These are phyloP conservation scores for Crambe crambe DNA, from an alignment of 37 sponge, comb jelly and placozoan species.

Conservation along the genomic window DNA sequence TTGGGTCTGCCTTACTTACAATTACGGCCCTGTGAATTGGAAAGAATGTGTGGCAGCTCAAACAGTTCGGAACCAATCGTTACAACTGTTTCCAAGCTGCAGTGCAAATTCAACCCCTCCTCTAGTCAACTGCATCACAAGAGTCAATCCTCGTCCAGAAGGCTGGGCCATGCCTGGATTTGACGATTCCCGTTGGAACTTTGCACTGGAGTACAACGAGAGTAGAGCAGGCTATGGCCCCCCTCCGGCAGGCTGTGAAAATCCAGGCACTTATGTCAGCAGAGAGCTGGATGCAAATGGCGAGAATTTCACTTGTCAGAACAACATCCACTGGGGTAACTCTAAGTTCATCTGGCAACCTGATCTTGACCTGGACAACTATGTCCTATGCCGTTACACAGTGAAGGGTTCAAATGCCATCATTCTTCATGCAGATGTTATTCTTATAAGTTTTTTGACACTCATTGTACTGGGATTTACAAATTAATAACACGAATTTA, in stretches of 20 bases:
- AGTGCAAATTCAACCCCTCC: background rate
- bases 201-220: constrained; percentile 34
- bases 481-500: no score
- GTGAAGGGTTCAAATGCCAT: no score
- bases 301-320: constrained; percentile 18
- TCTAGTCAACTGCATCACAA: constrained; percentile 5
- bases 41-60: constrained; percentile 35
- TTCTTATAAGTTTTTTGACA: no score
- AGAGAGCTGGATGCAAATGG: constrained; percentile 26
- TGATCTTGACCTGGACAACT: constrained; percentile 43
- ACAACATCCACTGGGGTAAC: constrained; percentile 46
- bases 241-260: constrained; percentile 23
- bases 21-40: constrained; percentile 56
- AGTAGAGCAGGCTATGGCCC: constrained; percentile 3
- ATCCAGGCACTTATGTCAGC: constrained; percentile 22
- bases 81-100: constrained; percentile 36
- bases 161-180: constrained; percentile 37
- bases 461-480: no score
- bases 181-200: constrained; percentile 50
- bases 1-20: constrained; percentile 27
- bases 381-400: constrained; percentile 47
- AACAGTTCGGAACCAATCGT: constrained; percentile 2
- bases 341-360: constrained; percentile 55
- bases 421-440: no score
- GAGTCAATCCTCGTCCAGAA: constrained; percentile 11